These are phyloP conservation scores for Haliclona indistincta DNA, from an alignment of 37 sponge, comb jelly and placozoan species.

Conservation along the genomic window DNA sequence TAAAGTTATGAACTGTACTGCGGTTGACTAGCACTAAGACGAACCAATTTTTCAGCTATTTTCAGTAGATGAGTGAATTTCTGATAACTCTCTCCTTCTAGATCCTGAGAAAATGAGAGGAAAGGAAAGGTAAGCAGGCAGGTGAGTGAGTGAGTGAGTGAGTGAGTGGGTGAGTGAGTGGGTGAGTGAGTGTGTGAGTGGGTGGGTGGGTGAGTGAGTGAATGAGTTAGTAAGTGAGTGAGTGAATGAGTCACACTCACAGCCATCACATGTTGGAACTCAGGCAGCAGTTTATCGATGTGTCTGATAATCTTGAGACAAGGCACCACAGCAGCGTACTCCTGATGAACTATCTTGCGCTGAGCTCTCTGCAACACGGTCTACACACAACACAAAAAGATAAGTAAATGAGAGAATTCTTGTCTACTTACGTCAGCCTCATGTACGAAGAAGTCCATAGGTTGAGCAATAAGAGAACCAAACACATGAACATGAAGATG, in stretches of 20 bases:
- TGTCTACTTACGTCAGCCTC: constrained; percentile 73
- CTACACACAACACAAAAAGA: too few relatives aligned
- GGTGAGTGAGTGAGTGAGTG: too few relatives aligned
- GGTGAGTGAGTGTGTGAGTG: too few relatives aligned
- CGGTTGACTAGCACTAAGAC: neutral
- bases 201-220: too few relatives aligned
- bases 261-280: constrained; percentile 29
- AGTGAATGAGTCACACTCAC: too few relatives aligned
- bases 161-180: too few relatives aligned
- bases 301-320: constrained; percentile 59
- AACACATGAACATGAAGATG: constrained; percentile 65
- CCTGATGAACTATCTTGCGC: constrained; percentile 40
- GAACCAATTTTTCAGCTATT: neutral
- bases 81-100: neutral
- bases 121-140: too few relatives aligned
- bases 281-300: constrained; percentile 47
- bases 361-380: constrained; percentile 36
- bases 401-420: too few relatives aligned
- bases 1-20: neutral
- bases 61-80: neutral
- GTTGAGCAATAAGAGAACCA: constrained; percentile 48
- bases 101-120: neutral
- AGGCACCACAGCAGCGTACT: constrained; percentile 52
- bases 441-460: constrained; percentile 70
- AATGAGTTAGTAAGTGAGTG: too few relatives aligned